A percentile compares a stretch with the other conserved stretches of the same genome.
Evolutionary conservation across 2,888 invertebrate genomes (phyloP).

Genomic region (Perizoma flavofasciatum): DNA sequence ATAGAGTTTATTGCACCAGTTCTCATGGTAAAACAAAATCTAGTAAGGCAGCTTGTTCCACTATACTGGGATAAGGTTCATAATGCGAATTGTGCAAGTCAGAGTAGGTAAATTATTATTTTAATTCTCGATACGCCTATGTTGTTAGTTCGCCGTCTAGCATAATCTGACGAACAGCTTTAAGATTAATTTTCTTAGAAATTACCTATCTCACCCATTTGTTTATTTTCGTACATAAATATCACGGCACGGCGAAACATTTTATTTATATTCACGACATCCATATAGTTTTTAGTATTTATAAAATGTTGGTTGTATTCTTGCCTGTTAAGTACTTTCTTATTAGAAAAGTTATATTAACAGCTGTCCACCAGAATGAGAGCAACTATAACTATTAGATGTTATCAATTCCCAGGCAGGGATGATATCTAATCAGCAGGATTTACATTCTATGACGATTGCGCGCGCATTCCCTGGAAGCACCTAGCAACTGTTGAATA

Average conservation of each 20-base stretch:
- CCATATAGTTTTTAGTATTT: conserved; percentile 1
- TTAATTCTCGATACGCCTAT: no score
- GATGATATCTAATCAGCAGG: conserved; percentile 77
- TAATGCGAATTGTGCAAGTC: no score
- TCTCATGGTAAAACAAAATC: conserved; percentile 33
- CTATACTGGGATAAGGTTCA: no score
- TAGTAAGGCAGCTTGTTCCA: conserved; percentile 23
- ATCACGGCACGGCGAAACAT: no score
- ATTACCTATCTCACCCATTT: no score
- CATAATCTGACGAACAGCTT: no score
- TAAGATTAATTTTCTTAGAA: no score
- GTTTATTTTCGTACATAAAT: no score
- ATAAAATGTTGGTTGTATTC: background rate
- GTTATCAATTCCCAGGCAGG: conserved; percentile 72
- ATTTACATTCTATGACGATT: conserved; percentile 73
- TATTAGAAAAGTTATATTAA: conserved; percentile 1
- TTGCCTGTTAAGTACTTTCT: background rate
- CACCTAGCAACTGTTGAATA: conserved; percentile 11
- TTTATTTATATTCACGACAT: no score
- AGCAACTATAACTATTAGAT: conserved; percentile 54
- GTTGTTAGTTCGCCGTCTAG: no score
- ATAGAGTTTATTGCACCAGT: conserved; percentile 23
- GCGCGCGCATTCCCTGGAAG: conserved; percentile 55
- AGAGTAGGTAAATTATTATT: no score
- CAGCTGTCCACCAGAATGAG: conserved; percentile 49